Evolutionary conservation across 2,888 invertebrate species (phyloP).

Genomic region (Cylloceria caligata): DNA sequence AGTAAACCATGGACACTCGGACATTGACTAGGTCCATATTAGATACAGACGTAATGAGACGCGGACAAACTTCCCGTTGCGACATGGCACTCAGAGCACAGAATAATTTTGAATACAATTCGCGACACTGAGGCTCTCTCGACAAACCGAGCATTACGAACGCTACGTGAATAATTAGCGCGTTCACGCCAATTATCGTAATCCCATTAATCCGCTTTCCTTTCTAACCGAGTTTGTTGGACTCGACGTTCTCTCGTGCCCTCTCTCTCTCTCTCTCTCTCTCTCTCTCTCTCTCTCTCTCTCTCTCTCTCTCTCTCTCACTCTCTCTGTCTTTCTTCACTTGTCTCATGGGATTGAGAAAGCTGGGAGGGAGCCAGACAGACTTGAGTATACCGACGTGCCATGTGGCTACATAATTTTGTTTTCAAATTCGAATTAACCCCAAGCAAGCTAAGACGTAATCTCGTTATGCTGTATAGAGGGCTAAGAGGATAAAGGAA

Average conservation of each 20-base stretch:
- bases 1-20: not conserved
- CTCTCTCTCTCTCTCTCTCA: not conserved
- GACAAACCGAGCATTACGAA: constrained; percentile 1
- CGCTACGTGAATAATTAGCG: constrained; percentile 44
- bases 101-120: constrained; percentile 22
- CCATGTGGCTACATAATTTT: constrained; percentile 40
- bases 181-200: constrained; percentile 50
- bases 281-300: not conserved
- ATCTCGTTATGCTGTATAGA: not conserved
- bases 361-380: not conserved
- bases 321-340: constrained; percentile 7
- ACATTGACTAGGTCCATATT: not conserved
- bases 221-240: constrained; percentile 37
- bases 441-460: constrained; percentile 4
- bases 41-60: constrained; percentile 15
- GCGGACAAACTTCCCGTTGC: not conserved
- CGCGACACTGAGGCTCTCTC: not conserved
- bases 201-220: constrained; percentile 51
- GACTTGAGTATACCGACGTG: constrained; percentile 2
- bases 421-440: constrained; percentile 55
- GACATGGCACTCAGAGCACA: not conserved
- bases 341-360: constrained; percentile 9
- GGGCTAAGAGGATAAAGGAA: not conserved
- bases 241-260: not conserved
- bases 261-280: not conserved